A percentile compares a stretch with the other conserved stretches of the same genome.
These are phyloP conservation scores for Eulemur mongoz DNA, from an alignment of 2,797 vertebrate genomes.

Conservation along the genomic window DNA sequence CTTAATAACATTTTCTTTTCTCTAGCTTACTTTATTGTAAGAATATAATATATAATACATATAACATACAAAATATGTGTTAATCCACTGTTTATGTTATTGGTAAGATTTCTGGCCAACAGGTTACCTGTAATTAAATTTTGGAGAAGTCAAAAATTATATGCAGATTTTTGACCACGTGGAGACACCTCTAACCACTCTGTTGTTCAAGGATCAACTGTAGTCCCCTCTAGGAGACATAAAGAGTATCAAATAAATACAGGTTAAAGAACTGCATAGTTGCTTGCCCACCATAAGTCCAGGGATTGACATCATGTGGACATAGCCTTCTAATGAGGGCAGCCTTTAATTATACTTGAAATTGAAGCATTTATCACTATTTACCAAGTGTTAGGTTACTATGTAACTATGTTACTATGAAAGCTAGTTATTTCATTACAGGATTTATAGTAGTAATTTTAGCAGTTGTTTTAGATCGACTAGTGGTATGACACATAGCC, in stretches of 20 bases:
- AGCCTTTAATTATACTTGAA: background rate
- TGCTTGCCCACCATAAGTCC: accelerated
- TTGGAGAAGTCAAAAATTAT: background rate
- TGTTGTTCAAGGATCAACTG: background rate
- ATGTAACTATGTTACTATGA: background rate
- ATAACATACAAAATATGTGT: background rate
- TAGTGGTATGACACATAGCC: background rate
- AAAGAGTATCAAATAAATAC: background rate
- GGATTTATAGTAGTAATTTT: background rate
- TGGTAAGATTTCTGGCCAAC: background rate
- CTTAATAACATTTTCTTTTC: background rate
- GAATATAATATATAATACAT: background rate
- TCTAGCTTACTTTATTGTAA: background rate
- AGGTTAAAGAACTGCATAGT: background rate
- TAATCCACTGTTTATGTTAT: background rate
- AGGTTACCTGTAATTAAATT: background rate
- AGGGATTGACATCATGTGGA: background rate
- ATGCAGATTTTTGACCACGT: background rate
- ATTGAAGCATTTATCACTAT: background rate
- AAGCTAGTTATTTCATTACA: background rate
- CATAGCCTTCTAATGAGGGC: background rate
- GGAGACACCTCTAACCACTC: no score
- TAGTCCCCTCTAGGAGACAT: background rate
- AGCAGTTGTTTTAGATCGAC: background rate
- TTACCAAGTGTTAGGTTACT: background rate